Conservation (phyloP, 2,888 invertebrate genomes). For the Parnassius smintheus region DNA sequence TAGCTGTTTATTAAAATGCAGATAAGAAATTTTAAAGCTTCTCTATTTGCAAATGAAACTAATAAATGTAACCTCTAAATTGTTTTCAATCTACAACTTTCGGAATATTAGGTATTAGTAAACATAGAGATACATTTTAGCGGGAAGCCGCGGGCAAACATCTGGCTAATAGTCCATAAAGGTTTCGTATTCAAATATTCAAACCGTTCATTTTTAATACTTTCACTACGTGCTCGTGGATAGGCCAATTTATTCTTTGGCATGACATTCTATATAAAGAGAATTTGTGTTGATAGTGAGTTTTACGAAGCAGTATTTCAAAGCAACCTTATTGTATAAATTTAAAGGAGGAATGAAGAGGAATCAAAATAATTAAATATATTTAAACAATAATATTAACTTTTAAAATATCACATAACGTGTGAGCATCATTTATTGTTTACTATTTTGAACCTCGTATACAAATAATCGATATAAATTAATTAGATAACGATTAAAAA, state of each 20-base stretch:
- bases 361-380: too few species aligned
- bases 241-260: conserved; percentile 10
- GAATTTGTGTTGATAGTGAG: too few species aligned
- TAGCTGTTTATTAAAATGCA: too few species aligned
- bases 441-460: too few species aligned
- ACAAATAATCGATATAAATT: too few species aligned
- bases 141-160: conserved; percentile 28
- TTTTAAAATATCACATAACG: too few species aligned
- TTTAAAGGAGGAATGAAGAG: too few species aligned
- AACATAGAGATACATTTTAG: conserved; percentile 7
- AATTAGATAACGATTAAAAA: too few species aligned
- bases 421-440: too few species aligned
- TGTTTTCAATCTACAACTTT: conserved; percentile 1
- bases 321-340: too few species aligned
- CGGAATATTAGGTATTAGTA: conserved; percentile 4
- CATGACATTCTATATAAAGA: background rate
- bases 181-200: conserved; percentile 47
- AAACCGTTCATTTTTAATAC: conserved; percentile 55
- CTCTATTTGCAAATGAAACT: background rate
- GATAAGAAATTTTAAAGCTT: background rate
- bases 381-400: too few species aligned
- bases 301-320: too few species aligned
- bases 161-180: conserved; percentile 38
- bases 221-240: conserved; percentile 36
- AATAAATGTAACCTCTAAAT: background rate